Evolutionary conservation across 1,140 invertebrate genomes (phyloP).

Genomic region (Penaeus japonicus): DNA sequence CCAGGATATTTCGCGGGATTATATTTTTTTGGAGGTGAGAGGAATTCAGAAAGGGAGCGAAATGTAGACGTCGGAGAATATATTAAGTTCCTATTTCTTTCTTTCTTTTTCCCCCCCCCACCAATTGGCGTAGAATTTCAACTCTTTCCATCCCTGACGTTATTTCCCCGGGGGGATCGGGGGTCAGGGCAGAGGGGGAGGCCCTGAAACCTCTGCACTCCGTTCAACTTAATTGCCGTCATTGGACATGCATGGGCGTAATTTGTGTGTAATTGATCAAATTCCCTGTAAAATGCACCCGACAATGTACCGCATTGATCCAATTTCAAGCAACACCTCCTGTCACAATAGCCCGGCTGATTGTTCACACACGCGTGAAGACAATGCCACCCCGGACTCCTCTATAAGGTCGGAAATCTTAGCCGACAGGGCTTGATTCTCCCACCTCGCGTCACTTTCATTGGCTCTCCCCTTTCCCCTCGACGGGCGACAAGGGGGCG

Average conservation of each 20-base stretch:
- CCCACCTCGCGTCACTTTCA: not conserved
- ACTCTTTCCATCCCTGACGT: not conserved
- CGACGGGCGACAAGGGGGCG: not conserved
- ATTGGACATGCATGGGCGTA: slow-evolving; percentile 30
- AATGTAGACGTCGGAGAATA: not conserved
- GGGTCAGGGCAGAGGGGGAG: no score
- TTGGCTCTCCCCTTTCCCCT: not conserved
- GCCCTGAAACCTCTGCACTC: not conserved
- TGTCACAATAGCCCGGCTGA: slow-evolving; percentile 17
- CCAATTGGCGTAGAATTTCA: not conserved
- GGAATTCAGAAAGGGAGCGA: not conserved
- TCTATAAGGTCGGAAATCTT: not conserved
- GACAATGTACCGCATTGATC: slow-evolving; percentile 19
- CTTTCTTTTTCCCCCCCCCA: not conserved
- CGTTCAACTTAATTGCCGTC: slow-evolving; percentile 9
- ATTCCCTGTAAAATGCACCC: slow-evolving; percentile 32
- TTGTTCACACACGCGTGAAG: not conserved
- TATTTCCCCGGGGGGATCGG: not conserved
- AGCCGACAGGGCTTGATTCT: not conserved
- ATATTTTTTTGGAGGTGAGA: no score
- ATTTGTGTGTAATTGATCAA: slow-evolving; percentile 36
- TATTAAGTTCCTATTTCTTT: not conserved
- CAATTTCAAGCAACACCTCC: slow-evolving; percentile 27
- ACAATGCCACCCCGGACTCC: not conserved
- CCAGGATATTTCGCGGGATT: no score